Conservation (phyloP, 2,888 invertebrate species). For the Priocnemis perturbator region DNA sequence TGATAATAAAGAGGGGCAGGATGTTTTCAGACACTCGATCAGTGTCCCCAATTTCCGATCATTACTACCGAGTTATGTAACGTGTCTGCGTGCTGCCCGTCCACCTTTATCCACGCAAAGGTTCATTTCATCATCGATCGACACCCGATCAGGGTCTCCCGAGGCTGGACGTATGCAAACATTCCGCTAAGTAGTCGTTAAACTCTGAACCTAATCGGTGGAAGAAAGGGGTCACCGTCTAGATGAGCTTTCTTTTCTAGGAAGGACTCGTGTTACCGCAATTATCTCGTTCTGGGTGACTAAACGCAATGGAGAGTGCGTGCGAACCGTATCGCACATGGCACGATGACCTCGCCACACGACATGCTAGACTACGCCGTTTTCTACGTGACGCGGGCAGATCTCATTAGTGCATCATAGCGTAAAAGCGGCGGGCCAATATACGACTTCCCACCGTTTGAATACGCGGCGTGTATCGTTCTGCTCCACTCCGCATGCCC, state of each 20-base stretch:
- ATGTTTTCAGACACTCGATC: too few relatives aligned
- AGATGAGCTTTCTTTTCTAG: slow-evolving; percentile 41
- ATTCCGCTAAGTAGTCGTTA: too few relatives aligned
- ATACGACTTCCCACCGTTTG: slow-evolving; percentile 9
- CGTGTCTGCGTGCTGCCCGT: too few relatives aligned
- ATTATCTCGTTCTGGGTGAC: slow-evolving; percentile 54
- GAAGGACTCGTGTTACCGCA: slow-evolving; percentile 47
- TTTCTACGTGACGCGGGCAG: slow-evolving; percentile 6
- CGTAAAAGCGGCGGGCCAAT: slow-evolving; percentile 13
- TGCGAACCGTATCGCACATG: slow-evolving; percentile 46
- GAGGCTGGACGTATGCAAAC: too few relatives aligned
- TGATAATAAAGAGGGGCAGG: too few relatives aligned
- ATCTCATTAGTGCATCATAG: slow-evolving; percentile 22
- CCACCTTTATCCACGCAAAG: too few relatives aligned
- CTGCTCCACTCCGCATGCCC: too few relatives aligned
- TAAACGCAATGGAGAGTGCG: slow-evolving; percentile 50
- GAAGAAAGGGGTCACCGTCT: slow-evolving; percentile 25
- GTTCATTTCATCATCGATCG: too few relatives aligned
- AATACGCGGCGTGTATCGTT: background rate
- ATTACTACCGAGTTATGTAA: too few relatives aligned
- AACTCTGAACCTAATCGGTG: too few relatives aligned
- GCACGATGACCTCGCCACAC: slow-evolving; percentile 44
- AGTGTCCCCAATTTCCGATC: too few relatives aligned
- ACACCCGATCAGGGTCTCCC: too few relatives aligned
- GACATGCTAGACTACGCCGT: slow-evolving; percentile 16